Evolutionary conservation across 2,113 vertebrate species (phyloP), one percentile per base, ranked within the genome.

Genomic region (Neolamprologus tretocephalus): DNA sequence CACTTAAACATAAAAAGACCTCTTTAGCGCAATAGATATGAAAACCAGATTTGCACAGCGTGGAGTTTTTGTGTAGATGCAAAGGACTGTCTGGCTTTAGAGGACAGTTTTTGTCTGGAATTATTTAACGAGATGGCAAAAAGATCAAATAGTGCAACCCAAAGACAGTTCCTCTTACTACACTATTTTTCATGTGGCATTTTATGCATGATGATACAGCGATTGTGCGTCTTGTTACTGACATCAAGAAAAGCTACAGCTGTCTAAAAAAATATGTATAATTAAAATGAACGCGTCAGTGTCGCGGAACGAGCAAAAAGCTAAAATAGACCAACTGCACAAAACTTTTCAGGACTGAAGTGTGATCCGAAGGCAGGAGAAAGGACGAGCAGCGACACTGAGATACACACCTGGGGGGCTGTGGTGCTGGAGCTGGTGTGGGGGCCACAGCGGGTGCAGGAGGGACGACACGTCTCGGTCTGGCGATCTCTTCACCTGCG

Each of bases 401-500:
- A 37, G 16, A 13, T 5, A 89, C 96, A 91, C 73, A 98, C 98
- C 97, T 97, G 91, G 95, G 85, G 3, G 97, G 96, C 79, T 97
- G 97, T 4, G 96, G 96, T 2, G 87, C 92, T 63, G 94, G 89
- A 86, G 90, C 87, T 85, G 95, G 89, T 85, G 97, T 95, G 5
- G 94, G 87, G 58, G 92, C 89, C 68, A 92, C 90, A 58, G 79
- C 47, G 19, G 93, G 87, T 7, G 86, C 75, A 79, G 83, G 57
- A 19, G 93, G 89, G 80, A 94, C 85, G 7, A 97, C 95, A 17
- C 98, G 98, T 90, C 99, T 96, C 11, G 99, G 99, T 94, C 99
- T 97, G 2, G 97, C 97, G 35, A 99, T 98, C 92, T 99, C 98
- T 95, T 99, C 98, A 95, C 95, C 99, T 99, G 94, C 49, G 85